phyloP scores from a whole-genome alignment of 1,140 invertebrate genomes.

The Lordiphosa clarofinis region DNA sequence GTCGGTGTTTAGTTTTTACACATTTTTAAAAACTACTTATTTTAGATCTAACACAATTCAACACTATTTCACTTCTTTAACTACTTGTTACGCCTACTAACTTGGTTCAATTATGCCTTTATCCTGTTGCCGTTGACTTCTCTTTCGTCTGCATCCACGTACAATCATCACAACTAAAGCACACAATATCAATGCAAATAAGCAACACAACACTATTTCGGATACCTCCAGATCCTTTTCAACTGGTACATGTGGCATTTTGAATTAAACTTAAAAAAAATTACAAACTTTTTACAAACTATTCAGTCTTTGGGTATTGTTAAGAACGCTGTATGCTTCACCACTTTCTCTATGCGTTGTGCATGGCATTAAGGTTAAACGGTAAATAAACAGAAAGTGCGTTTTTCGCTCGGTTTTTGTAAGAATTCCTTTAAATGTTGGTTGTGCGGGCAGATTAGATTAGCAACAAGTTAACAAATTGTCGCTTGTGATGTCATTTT shows the following conservation, averaged over 20 bases:
- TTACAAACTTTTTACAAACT: slow-evolving; percentile 1
- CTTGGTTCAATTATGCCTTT: slow-evolving; percentile 31
- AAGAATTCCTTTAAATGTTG: not conserved
- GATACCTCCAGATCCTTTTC: slow-evolving; percentile 52
- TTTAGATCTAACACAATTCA: too few relatives aligned
- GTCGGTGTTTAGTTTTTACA: too few relatives aligned
- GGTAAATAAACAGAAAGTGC: slow-evolving; percentile 12
- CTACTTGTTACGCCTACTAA: slow-evolving; percentile 23
- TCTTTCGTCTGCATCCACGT: slow-evolving; percentile 23
- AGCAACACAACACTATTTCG: slow-evolving; percentile 46
- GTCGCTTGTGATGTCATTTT: slow-evolving; percentile 28
- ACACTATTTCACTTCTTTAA: too few relatives aligned
- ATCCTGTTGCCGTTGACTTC: slow-evolving; percentile 16
- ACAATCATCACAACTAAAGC: slow-evolving; percentile 31
- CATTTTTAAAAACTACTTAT: too few relatives aligned
- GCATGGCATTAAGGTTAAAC: slow-evolving; percentile 26
- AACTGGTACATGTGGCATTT: slow-evolving; percentile 53
- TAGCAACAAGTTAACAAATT: not conserved
- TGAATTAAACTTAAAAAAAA: slow-evolving; percentile 3
- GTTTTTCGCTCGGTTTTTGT: slow-evolving; percentile 1
- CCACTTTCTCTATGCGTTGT: slow-evolving; percentile 13
- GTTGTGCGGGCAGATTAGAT: slow-evolving; percentile 21
- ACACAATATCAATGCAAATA: slow-evolving; percentile 35
- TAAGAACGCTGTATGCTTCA: slow-evolving; percentile 8
- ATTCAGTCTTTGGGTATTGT: slow-evolving; percentile 23